Evolutionary conservation across 2,888 invertebrate genomes (phyloP), one percentile per base, ranked within the genome.

Genomic region (Amphipoea oculea): DNA sequence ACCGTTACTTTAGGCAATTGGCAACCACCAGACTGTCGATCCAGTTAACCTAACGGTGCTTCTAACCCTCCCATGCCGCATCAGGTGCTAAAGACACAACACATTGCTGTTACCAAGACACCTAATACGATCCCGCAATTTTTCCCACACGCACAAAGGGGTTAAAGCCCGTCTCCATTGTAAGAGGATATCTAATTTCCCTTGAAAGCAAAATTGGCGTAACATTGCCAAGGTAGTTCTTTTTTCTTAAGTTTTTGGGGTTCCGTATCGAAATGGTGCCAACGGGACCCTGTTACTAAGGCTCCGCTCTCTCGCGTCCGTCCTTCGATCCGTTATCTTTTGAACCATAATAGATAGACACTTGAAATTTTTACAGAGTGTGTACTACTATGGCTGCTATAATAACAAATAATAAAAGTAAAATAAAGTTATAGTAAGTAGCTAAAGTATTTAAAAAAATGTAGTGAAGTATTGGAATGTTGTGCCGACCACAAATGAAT

Each of bases 141-240:
- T 92, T 96, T 96, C 97, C 96, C 97, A 97, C 96, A 96, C 94
- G 90, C 89, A 90, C 94, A 95, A 96, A 95, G 95, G 85, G 94
- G 95, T 94, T 95, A 95, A 94, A 92, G 90, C 92, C 92, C 93
- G 92, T 93, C 94, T 93, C 76, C 54, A 94, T 94, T 94, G 95
- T 96, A 93, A 95, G 92, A 95, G 95, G 95, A 96, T 97, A 97
- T 97, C 97, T 97, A 97, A 97, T 97, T 97, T 97, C 97, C 83
- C 96, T 96, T 95, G 94, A 95, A 94, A 96, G 95, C 95, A 96
- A 97, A 96, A 97, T 97, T 97, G 97, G 95, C 96, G 97, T 96
- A 96, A 96, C 96, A 96, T 95, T 95, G 94, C 95, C 89, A 91
- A 93, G 94, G 94, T 93, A 92, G 89, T 93, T 90, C 90, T 92